Evolutionary conservation across 2,888 invertebrate species (phyloP), one percentile per base, ranked within the genome.

Genomic region (Stenotaenia linearis): DNA sequence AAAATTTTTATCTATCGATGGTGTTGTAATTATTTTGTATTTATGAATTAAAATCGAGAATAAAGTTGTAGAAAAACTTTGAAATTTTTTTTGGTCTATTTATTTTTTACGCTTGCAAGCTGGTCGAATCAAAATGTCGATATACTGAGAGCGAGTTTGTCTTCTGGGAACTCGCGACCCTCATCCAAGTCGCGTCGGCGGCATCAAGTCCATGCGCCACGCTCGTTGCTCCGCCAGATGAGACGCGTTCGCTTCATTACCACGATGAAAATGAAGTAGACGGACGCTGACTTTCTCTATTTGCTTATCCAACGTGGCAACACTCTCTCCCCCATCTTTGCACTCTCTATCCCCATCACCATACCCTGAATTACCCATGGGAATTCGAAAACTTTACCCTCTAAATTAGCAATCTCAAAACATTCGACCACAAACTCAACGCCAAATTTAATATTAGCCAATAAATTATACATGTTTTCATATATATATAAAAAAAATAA

Each of bases 191-290:
- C 61, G 61, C 61, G 61, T 61, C 25, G 23, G 61, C 61, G 61
- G 61, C 61, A 61, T 61, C 61, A 61, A 28, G 61, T 61, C 61
- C 61, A 61, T 28, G 61, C 61, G 61, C 61, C 61, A 28, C 61
- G 61, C 61, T 61, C 61, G 25, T 61, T 61, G 61, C 61, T 61
- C 61, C 61, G 61, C 61, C 61, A 61, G 61, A 61, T 61, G 61
- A 61, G 28, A 61, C 61, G 61, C 61, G 61, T 61, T 61, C 61
- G 61, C 61, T 61, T 61, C 61, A 61, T 61, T 61, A 61, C 61
- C 61, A 25, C 61, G 61, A 61, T 61, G 61, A 61, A 61, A 61
- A 61, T 61, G 61, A 61, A 61, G 61, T 61, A 61, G 61, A 25
- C 61, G 61, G 61, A 61, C 61, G 61, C 28, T 61, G 61, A 25